phyloP scores from a whole-genome alignment of 2,797 vertebrate species.

The Melanotaenia maccullochi region DNA sequence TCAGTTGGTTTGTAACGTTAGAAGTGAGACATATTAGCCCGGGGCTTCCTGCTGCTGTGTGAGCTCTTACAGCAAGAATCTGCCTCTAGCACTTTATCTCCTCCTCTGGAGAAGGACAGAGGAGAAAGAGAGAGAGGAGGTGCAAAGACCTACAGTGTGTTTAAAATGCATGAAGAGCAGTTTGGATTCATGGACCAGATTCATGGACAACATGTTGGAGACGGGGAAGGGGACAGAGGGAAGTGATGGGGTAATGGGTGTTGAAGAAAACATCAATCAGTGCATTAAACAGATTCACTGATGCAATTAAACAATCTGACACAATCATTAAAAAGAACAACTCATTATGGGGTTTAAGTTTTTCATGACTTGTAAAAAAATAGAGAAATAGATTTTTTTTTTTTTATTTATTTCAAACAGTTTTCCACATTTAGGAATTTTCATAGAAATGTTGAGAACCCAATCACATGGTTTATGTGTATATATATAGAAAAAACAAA shows the following conservation, averaged over 20 bases:
- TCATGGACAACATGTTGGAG: constrained; percentile 11
- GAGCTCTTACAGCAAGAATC: constrained; percentile 63
- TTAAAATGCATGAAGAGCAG: constrained; percentile 40
- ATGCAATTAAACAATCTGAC: no score
- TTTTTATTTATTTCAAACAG: no score
- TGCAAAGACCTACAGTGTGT: constrained; percentile 38
- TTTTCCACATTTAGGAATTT: no score
- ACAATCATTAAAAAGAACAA: no score
- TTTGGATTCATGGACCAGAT: constrained; percentile 37
- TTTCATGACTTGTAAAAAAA: no score
- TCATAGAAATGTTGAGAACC: no score
- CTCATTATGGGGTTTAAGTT: no score
- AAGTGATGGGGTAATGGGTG: background rate
- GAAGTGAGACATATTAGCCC: constrained; percentile 67
- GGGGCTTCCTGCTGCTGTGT: constrained; percentile 63
- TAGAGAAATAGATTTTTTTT: no score
- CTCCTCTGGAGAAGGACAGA: constrained; percentile 44
- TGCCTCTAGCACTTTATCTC: constrained; percentile 63
- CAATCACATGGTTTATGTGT: no score
- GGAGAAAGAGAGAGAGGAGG: constrained; percentile 15
- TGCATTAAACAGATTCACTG: no score
- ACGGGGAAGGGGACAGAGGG: constrained; percentile 16
- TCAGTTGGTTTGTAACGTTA: constrained; percentile 70
- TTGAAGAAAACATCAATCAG: no score
- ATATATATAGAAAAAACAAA: no score